Evolutionary conservation across 35 echinoderm and acorn worm genomes (phyloP).

Genomic region (Heliocidaris tuberculata): DNA sequence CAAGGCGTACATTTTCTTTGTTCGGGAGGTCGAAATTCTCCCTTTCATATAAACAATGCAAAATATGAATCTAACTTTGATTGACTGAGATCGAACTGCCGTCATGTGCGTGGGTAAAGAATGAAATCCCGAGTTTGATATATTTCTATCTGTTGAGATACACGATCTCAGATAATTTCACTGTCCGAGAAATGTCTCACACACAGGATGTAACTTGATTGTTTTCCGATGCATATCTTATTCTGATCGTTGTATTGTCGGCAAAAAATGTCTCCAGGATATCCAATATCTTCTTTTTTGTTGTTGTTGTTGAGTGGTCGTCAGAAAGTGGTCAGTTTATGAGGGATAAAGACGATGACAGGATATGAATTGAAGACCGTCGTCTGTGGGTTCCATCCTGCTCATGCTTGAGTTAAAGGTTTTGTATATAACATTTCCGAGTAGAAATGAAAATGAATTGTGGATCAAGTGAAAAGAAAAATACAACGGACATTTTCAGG

Average conservation of each 20-base stretch:
- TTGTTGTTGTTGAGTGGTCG: background rate
- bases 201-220: background rate
- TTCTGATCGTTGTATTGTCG: background rate
- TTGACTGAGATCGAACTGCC: background rate
- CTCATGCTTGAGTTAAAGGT: no score
- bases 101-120: background rate
- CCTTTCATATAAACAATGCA: background rate
- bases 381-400: no score
- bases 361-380: background rate
- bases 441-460: no score
- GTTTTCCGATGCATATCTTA: background rate
- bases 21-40: background rate
- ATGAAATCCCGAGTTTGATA: background rate
- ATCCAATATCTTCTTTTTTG: background rate
- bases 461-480: no score
- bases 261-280: background rate
- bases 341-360: background rate
- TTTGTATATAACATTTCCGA: no score
- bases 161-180: background rate
- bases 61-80: background rate
- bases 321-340: background rate
- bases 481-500: no score
- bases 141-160: background rate
- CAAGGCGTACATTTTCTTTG: background rate
- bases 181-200: background rate